Conservation (phyloP, 1,140 invertebrate genomes). For the Drosophila miranda region DNA sequence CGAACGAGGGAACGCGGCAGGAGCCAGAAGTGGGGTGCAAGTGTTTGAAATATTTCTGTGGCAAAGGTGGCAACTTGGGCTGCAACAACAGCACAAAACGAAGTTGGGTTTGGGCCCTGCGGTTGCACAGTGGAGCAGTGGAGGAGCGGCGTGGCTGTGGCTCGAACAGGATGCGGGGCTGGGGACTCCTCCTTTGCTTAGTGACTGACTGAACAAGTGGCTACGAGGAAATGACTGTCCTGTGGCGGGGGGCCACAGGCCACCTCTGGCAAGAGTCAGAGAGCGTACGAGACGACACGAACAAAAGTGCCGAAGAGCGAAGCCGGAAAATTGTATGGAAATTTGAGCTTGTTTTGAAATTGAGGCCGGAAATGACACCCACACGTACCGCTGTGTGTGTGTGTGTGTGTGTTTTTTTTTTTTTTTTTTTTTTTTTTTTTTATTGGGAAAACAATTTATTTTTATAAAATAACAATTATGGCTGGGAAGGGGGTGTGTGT, state of each 20-base stretch:
- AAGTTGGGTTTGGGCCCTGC: constrained; percentile 16
- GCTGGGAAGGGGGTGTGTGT: too few relatives aligned
- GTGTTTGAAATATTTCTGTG: constrained; percentile 81
- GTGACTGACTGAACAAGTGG: constrained; percentile 79
- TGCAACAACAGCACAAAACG: constrained; percentile 30
- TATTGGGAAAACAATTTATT: too few relatives aligned
- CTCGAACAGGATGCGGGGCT: constrained; percentile 5
- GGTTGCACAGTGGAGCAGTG: constrained; percentile 5
- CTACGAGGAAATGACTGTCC: constrained; percentile 73
- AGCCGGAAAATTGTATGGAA: constrained; percentile 81
- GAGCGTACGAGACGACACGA: constrained; percentile 16
- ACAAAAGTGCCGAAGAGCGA: constrained; percentile 67
- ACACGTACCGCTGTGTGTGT: constrained; percentile 49
- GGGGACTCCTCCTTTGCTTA: constrained; percentile 41
- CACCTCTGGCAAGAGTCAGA: constrained; percentile 20
- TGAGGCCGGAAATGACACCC: constrained; percentile 76
- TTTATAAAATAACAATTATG: too few relatives aligned
- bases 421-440: too few relatives aligned
- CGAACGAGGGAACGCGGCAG: constrained; percentile 15
- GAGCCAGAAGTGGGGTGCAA: constrained; percentile 1
- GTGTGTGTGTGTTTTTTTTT: too few relatives aligned
- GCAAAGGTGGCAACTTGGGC: constrained; percentile 77
- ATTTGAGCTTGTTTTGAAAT: constrained; percentile 81
- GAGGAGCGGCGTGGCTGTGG: background rate
- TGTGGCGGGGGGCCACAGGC: background rate